Evolutionary conservation across 2,888 invertebrate species (phyloP).

Genomic region (Crepidodera aurea): DNA sequence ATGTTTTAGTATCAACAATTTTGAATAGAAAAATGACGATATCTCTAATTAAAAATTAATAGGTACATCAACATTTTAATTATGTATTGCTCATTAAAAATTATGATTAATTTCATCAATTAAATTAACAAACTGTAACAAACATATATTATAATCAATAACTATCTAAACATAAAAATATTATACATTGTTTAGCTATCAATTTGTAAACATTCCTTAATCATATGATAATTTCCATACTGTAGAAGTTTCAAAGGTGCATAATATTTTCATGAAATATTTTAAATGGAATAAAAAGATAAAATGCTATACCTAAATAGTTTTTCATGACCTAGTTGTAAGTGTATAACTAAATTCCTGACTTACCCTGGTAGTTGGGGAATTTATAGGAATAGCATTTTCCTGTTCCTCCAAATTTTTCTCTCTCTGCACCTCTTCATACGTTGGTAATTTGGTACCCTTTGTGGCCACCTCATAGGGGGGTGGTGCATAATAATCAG

Average conservation of each 20-base stretch:
- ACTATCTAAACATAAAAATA: neutral
- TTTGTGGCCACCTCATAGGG: conserved; percentile 85
- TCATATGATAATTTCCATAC: neutral
- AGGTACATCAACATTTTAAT: no score
- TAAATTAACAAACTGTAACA: no score
- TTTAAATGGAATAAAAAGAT: neutral
- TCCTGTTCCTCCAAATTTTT: conserved; percentile 80
- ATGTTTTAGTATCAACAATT: no score
- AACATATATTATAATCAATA: neutral
- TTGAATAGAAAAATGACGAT: no score
- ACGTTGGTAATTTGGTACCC: conserved; percentile 82
- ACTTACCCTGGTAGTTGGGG: conserved; percentile 44
- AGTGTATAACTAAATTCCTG: neutral
- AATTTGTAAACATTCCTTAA: neutral
- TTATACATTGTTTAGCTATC: neutral
- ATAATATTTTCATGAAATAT: neutral
- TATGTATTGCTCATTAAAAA: no score
- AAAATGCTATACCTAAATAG: neutral
- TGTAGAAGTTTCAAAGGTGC: neutral
- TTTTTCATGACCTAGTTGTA: neutral
- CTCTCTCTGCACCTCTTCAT: conserved; percentile 90
- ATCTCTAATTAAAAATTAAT: no score
- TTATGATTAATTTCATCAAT: no score
- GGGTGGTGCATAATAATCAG: conserved; percentile 86
- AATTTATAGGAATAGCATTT: conserved; percentile 43